These are phyloP conservation scores for Caenorhabditis briggsae DNA, from an alignment of 1,140 invertebrate species.

Conservation along the genomic window DNA sequence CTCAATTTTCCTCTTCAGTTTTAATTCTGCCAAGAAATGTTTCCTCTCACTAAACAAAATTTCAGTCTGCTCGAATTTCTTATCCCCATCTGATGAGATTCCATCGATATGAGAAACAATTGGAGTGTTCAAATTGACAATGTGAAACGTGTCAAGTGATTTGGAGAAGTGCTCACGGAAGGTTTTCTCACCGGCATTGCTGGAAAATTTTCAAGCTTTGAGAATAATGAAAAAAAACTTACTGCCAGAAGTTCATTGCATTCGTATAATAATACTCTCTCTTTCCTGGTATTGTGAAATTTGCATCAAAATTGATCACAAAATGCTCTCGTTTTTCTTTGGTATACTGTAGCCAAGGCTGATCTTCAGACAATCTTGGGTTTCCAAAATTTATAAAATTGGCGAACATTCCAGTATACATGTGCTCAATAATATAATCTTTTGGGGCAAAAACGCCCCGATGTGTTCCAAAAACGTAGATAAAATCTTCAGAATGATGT, in stretches of 20 bases:
- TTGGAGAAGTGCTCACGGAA: background rate
- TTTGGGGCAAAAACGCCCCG: background rate
- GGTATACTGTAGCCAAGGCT: slow-evolving; percentile 2
- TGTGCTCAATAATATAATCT: slow-evolving; percentile 14
- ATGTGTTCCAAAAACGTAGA: slow-evolving; percentile 23
- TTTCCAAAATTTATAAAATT: slow-evolving; percentile 20
- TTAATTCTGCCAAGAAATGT: background rate
- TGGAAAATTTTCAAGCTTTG: background rate
- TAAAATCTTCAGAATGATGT: slow-evolving; percentile 43
- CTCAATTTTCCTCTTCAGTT: background rate
- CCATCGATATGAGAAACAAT: background rate
- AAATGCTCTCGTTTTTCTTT: slow-evolving; percentile 18
- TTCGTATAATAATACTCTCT: slow-evolving; percentile 23
- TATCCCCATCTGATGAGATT: background rate
- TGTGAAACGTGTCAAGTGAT: background rate
- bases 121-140: background rate
- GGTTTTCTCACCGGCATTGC: background rate
- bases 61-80: background rate
- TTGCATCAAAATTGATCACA: slow-evolving; percentile 32
- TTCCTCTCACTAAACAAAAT: background rate
- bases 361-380: background rate
- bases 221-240: too few species aligned
- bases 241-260: slow-evolving; percentile 11
- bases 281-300: slow-evolving; percentile 42
- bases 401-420: slow-evolving; percentile 21